Conservation (phyloP, 2,797 vertebrate genomes). For the Sebastes vulpes region DNA sequence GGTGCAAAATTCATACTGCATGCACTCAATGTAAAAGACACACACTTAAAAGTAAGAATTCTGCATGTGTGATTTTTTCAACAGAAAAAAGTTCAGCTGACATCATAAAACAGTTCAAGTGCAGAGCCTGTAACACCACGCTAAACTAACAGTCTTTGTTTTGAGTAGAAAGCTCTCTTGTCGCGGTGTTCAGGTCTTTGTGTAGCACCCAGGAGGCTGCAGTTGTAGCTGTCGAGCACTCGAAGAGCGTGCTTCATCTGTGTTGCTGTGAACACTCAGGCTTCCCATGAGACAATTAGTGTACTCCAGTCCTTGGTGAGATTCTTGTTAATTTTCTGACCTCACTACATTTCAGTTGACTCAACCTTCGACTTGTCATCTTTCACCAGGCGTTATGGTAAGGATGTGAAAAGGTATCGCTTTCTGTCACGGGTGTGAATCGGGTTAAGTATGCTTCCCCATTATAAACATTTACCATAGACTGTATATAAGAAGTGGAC, state of each 20-base stretch:
- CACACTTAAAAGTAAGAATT: background rate
- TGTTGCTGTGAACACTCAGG: background rate
- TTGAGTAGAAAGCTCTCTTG: background rate
- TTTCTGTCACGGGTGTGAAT: background rate
- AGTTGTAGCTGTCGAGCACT: background rate
- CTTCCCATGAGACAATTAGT: background rate
- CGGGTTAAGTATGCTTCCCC: background rate
- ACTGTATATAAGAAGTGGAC: too few relatives aligned
- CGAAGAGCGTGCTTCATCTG: background rate
- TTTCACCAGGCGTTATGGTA: background rate
- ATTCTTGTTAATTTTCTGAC: background rate
- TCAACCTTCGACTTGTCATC: background rate
- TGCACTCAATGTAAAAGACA: background rate
- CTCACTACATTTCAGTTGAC: background rate
- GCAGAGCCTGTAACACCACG: background rate
- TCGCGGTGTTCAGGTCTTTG: background rate
- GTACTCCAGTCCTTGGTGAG: background rate
- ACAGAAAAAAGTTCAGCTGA: background rate
- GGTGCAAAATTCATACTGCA: background rate
- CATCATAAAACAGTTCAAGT: background rate
- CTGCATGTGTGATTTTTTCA: background rate
- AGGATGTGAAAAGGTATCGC: background rate
- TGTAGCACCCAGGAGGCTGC: background rate
- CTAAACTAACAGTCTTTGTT: background rate
- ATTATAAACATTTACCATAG: background rate